Conservation (phyloP, 2,113 vertebrate species). For the Lepidothrix coronata region DNA sequence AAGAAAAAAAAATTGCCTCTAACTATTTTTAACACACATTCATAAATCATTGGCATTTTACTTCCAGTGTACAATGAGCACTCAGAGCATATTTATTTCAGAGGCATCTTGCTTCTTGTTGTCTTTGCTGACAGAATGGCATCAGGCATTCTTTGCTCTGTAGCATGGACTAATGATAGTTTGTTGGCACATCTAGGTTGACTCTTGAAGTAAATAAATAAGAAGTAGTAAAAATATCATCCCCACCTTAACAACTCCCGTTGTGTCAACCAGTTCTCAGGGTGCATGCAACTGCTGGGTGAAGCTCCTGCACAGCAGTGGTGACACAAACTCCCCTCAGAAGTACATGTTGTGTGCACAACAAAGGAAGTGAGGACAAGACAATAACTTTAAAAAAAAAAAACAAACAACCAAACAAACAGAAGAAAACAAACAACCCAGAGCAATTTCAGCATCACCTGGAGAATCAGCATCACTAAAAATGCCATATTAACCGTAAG, state of each 20-base stretch:
- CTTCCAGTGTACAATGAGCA: not conserved
- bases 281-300: not conserved
- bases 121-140: not conserved
- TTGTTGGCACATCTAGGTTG: not conserved
- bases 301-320: not conserved
- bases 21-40: not conserved
- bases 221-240: not conserved
- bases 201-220: not conserved
- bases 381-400: not conserved
- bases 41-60: not conserved
- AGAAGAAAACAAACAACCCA: not conserved
- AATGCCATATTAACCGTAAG: not conserved
- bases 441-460: not conserved
- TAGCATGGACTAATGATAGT: not conserved
- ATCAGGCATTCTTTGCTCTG: not conserved
- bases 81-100: not conserved
- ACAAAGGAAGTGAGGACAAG: not conserved
- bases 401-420: too few species aligned
- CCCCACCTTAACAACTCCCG: not conserved
- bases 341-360: not conserved
- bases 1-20: not conserved
- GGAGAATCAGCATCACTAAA: not conserved
- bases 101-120: not conserved
- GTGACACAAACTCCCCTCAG: not conserved
- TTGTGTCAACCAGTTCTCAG: not conserved